Evolutionary conservation across 2,113 vertebrate species (phyloP).

Genomic region (Delphinapterus leucas): DNA sequence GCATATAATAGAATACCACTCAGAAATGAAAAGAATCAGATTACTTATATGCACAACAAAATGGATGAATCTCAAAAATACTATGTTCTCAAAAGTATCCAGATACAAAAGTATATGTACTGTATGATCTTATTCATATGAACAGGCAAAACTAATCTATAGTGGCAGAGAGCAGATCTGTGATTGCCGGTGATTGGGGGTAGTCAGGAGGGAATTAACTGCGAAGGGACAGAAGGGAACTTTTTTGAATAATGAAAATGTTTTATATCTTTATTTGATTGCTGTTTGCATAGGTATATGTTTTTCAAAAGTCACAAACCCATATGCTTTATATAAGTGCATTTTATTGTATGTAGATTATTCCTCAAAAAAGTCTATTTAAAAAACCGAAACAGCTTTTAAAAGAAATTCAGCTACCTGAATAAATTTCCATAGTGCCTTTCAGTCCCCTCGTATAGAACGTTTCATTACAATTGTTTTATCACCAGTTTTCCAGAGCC

Average conservation of each 20-base stretch:
- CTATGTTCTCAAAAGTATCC: neutral
- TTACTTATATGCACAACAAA: neutral
- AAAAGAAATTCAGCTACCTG: neutral
- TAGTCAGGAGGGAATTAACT: neutral
- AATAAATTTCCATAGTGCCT: neutral
- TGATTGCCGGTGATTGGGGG: neutral
- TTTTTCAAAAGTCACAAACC: neutral
- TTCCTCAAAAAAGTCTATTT: neutral
- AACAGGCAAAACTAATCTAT: neutral
- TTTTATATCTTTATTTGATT: neutral
- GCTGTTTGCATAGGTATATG: neutral
- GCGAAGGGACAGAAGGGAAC: neutral
- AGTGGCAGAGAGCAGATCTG: neutral
- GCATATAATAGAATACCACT: neutral
- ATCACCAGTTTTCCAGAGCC: neutral
- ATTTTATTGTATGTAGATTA: neutral
- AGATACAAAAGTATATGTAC: neutral
- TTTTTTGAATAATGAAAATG: neutral
- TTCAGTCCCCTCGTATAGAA: neutral
- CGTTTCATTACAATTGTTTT: neutral
- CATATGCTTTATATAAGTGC: neutral
- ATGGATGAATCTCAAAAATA: neutral
- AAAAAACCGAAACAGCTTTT: neutral
- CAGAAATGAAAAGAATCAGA: neutral
- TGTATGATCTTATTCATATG: neutral